These are phyloP conservation scores for Sebastes dallii DNA, from an alignment of 2,797 vertebrate species.

Conservation along the genomic window DNA sequence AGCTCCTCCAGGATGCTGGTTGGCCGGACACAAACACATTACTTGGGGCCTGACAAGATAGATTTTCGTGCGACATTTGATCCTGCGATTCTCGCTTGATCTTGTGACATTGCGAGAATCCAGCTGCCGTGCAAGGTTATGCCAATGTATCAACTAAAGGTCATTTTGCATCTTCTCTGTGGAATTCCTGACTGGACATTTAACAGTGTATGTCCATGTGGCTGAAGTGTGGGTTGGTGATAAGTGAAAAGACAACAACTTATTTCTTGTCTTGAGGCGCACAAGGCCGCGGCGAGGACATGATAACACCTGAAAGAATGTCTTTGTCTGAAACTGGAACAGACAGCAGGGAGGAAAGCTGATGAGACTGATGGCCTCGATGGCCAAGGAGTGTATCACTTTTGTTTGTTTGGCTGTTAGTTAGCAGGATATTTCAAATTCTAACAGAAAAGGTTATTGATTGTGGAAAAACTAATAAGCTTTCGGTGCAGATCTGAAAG, in stretches of 20 bases:
- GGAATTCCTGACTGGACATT: not conserved
- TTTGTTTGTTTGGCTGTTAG: not conserved
- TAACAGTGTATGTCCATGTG: not conserved
- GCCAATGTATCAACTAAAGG: not conserved
- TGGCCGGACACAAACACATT: too few relatives aligned
- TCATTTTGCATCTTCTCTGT: not conserved
- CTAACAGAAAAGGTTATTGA: not conserved
- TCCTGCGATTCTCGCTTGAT: too few relatives aligned
- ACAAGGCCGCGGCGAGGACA: constrained; percentile 18
- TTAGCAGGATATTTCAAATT: not conserved
- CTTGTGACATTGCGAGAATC: not conserved
- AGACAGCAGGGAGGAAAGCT: constrained; percentile 2
- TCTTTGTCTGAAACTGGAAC: constrained; percentile 51
- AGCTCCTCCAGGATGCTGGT: too few relatives aligned
- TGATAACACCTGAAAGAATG: constrained; percentile 51
- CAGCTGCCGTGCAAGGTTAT: not conserved
- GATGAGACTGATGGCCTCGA: constrained; percentile 7
- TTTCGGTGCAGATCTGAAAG: not conserved
- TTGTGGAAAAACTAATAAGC: not conserved
- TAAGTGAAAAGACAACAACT: not conserved
- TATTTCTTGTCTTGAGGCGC: constrained; percentile 21
- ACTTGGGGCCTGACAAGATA: fast-evolving
- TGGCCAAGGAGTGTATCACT: not conserved
- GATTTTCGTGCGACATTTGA: too few relatives aligned
- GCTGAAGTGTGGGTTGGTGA: not conserved